Evolutionary conservation across 2,113 vertebrate species (phyloP).

Genomic region (Corynorhinus townsendii): DNA sequence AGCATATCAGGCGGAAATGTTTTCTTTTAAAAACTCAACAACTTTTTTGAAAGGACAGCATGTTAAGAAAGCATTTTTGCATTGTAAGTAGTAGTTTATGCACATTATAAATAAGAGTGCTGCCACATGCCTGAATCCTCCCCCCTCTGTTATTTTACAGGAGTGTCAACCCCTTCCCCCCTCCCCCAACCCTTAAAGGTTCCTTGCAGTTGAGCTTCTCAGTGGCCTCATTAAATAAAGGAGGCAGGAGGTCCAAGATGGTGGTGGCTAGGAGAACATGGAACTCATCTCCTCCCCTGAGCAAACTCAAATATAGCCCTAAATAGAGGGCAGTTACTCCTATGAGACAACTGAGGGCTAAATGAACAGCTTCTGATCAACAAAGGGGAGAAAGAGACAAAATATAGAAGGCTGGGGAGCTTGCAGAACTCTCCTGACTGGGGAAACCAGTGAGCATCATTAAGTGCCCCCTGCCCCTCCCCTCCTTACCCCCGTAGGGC

Average conservation of each 20-base stretch:
- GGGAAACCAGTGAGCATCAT: not conserved
- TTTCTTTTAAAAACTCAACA: conserved; percentile 8
- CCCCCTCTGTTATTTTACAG: not conserved
- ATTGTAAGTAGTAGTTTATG: not conserved
- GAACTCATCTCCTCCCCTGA: not conserved
- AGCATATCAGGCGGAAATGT: not conserved
- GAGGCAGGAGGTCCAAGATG: not conserved
- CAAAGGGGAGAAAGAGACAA: not conserved
- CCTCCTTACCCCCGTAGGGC: not conserved
- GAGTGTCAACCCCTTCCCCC: not conserved
- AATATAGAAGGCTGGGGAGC: not conserved
- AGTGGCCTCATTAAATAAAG: not conserved
- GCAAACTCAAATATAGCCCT: not conserved
- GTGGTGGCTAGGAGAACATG: not conserved
- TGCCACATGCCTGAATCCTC: not conserved
- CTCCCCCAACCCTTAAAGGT: not conserved
- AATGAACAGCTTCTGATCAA: not conserved
- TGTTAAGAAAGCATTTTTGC: not conserved
- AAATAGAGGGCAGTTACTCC: not conserved
- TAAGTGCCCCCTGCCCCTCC: not conserved
- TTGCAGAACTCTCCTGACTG: not conserved
- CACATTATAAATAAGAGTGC: not conserved
- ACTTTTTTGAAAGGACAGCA: not conserved
- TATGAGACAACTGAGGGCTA: not conserved
- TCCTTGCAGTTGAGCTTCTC: not conserved